phyloP scores from a whole-genome alignment of 2,888 invertebrate genomes.

The Erynnis tages region DNA sequence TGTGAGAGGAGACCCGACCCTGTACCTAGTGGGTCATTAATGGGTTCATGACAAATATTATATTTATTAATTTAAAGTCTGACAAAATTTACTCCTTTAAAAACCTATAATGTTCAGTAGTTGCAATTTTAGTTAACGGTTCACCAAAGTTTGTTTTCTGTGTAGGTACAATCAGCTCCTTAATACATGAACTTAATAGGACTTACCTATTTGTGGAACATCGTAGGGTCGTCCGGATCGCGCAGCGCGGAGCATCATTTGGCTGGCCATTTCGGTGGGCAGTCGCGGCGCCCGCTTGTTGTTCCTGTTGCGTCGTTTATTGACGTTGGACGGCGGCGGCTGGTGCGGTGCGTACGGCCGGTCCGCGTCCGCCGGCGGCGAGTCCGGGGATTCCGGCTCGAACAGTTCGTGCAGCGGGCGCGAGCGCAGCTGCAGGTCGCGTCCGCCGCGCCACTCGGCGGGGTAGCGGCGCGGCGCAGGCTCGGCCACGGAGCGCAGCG shows the following conservation, averaged over 20 bases:
- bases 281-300: slow-evolving; percentile 67
- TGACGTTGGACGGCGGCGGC: slow-evolving; percentile 53
- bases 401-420: slow-evolving; percentile 67
- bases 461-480: slow-evolving; percentile 62
- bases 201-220: slow-evolving; percentile 92
- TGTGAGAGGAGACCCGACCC: too few relatives aligned
- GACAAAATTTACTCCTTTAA: too few relatives aligned
- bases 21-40: too few relatives aligned
- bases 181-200: not conserved
- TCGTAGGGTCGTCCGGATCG: slow-evolving; percentile 90
- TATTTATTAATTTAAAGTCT: too few relatives aligned
- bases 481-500: slow-evolving; percentile 67
- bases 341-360: slow-evolving; percentile 44
- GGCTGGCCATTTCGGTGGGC: slow-evolving; percentile 84
- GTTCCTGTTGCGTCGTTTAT: slow-evolving; percentile 59
- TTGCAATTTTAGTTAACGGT: not conserved
- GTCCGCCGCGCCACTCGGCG: slow-evolving; percentile 55
- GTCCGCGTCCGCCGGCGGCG: slow-evolving; percentile 43
- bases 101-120: too few relatives aligned
- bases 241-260: slow-evolving; percentile 89
- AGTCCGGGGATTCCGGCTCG: slow-evolving; percentile 60
- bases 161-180: not conserved
- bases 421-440: slow-evolving; percentile 52
- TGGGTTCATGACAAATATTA: too few relatives aligned
- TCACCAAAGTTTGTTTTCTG: too few relatives aligned